These are phyloP conservation scores for Colletes collaris DNA, from an alignment of 2,888 invertebrate genomes.

Conservation along the genomic window DNA sequence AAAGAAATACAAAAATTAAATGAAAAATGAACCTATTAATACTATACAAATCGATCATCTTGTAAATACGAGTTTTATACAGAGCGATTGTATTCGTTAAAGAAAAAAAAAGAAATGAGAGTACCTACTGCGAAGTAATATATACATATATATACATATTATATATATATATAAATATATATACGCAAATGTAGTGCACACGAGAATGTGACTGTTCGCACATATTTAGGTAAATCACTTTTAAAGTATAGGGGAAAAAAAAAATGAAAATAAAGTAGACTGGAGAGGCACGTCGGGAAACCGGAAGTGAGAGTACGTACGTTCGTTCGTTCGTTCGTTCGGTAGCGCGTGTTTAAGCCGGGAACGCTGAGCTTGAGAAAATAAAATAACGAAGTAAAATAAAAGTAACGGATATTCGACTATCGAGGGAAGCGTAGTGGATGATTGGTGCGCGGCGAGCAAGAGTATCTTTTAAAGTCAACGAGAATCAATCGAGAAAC, in stretches of 20 bases:
- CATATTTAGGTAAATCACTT: slow-evolving; percentile 79
- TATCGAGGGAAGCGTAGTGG: slow-evolving; percentile 31
- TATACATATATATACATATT: slow-evolving; percentile 69
- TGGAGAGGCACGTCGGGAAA: slow-evolving; percentile 65
- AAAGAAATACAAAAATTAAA: slow-evolving; percentile 31
- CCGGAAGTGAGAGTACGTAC: slow-evolving; percentile 57
- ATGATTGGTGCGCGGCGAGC: slow-evolving; percentile 37
- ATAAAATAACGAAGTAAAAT: not conserved
- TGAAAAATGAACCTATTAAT: slow-evolving; percentile 65
- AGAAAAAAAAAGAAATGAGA: slow-evolving; percentile 65
- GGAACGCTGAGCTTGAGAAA: slow-evolving; percentile 11
- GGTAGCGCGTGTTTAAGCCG: slow-evolving; percentile 37
- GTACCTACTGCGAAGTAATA: slow-evolving; percentile 76
- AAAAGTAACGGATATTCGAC: slow-evolving; percentile 6
- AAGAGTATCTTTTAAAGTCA: slow-evolving; percentile 58
- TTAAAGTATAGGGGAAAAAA: slow-evolving; percentile 70
- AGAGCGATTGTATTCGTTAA: slow-evolving; percentile 81
- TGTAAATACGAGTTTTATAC: slow-evolving; percentile 83
- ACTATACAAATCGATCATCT: slow-evolving; percentile 77
- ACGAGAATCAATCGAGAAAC: slow-evolving; percentile 45
- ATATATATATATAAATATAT: slow-evolving; percentile 71
- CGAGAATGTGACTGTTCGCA: slow-evolving; percentile 81
- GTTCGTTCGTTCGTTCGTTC: slow-evolving; percentile 71
- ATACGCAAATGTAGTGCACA: slow-evolving; percentile 79
- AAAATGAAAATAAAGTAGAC: slow-evolving; percentile 65